Evolutionary conservation across 2,113 vertebrate species (phyloP), one percentile per base, ranked within the genome.

Genomic region (Halcyon malimbica): DNA sequence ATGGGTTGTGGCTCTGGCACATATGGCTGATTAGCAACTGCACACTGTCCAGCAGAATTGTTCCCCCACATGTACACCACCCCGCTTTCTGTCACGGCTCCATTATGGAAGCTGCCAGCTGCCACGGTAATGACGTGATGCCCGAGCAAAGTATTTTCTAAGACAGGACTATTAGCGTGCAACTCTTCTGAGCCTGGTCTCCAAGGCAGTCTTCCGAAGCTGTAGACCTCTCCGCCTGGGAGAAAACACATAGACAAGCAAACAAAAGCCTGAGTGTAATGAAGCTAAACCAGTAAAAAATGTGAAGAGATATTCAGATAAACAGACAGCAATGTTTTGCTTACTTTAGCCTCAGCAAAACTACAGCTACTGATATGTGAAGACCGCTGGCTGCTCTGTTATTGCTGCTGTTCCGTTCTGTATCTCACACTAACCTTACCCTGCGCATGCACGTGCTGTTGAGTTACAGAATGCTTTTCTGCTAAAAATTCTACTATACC

Each of bases 21-120:
- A 4, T 87, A 92, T 3, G 59, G 97, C 81, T 98, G 98, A 50
- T 98, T 97, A 4, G 98, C 96, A 46, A 99, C 94, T 8, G 99
- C 99, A 35, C 99, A 99, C 89, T 99, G 99, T n/a, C 99, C 99
- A 1, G 98, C 97, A 13, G 97, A 91, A 78, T 99, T 99, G 94
- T 99, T 98, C 26, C 99, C 99, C 99, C 99, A 99, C 99, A 99
- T 99, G 97, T 99, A 99, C 25, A 99, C 98, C 1, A 97, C 95
- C 0, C 99, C 99, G 10, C 98, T 98, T 75, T 99, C 99, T 1
- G 99, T 99, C 93, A 99, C 99, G 0, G 98, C 99, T 37, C 99
- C 99, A 10, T 95, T 99, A 93, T 99, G 99, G 97, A 98, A 98
- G 95, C 98, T 98, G 35, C 99, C 99, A 0, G 99, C 98, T 8